Conservation (phyloP, 2,797 vertebrate genomes). For the Thripadectes ignobilis region DNA sequence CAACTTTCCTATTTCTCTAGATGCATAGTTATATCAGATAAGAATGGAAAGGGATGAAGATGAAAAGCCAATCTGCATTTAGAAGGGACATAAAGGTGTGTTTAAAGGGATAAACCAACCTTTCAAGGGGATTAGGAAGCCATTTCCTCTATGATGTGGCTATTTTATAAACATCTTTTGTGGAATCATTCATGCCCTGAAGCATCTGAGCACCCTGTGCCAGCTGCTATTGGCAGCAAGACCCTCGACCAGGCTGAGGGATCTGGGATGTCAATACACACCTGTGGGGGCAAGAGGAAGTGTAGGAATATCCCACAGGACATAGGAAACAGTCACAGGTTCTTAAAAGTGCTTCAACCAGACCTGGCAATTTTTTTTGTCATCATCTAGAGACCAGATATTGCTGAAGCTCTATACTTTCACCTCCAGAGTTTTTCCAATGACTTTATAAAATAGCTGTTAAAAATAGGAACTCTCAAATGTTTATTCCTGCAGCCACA, state of each 20-base stretch:
- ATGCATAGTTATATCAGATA: neutral
- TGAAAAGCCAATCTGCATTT: slow-evolving; percentile 1
- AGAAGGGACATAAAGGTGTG: neutral
- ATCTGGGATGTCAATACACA: neutral
- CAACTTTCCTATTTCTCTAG: neutral
- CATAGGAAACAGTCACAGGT: neutral
- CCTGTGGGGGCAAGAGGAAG: neutral
- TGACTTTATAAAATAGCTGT: neutral
- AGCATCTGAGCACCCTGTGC: neutral
- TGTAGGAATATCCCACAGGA: neutral
- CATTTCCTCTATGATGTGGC: neutral
- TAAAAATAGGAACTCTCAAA: neutral
- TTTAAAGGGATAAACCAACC: neutral
- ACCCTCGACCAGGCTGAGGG: neutral
- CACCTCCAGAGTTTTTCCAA: neutral
- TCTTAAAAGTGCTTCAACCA: neutral
- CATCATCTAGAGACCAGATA: neutral
- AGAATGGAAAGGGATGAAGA: neutral
- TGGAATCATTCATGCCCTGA: neutral
- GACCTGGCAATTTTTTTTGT: neutral
- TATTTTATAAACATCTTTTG: neutral
- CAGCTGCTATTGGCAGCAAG: neutral
- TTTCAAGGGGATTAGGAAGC: neutral
- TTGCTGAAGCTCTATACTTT: neutral
- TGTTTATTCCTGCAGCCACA: neutral